Conservation (phyloP, 2,797 vertebrate genomes). For the Dallia pectoralis region DNA sequence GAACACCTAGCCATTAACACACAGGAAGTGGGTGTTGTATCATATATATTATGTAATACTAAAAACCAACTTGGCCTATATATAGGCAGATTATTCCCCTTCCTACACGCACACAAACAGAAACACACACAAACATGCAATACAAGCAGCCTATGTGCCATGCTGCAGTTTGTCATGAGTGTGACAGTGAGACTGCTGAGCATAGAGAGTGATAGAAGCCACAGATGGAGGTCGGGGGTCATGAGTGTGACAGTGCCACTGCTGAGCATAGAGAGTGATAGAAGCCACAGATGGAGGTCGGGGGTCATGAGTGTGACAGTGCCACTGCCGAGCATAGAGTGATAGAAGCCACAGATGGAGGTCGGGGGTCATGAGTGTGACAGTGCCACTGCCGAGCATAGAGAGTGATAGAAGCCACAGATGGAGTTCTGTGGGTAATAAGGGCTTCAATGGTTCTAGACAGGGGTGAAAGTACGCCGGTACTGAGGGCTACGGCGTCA, state of each 20-base stretch:
- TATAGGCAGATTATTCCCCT: conserved; percentile 36
- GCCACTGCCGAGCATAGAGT: conserved; percentile 61
- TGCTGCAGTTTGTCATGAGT: conserved; percentile 68
- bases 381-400: conserved; percentile 64
- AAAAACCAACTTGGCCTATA: conserved; percentile 7
- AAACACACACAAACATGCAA: conserved; percentile 70
- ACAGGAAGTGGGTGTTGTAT: conserved; percentile 61
- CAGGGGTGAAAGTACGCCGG: conserved; percentile 1
- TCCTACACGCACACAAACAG: conserved; percentile 53
- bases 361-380: conserved; percentile 57
- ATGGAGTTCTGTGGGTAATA: conserved; percentile 26
- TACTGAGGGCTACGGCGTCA: no score
- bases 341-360: conserved; percentile 62
- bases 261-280: conserved; percentile 63
- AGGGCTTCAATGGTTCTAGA: background rate
- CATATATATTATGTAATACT: conserved; percentile 53
- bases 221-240: conserved; percentile 42
- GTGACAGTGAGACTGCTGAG: conserved; percentile 65
- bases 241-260: conserved; percentile 55
- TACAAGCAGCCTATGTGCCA: conserved; percentile 69
- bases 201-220: conserved; percentile 64
- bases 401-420: conserved; percentile 65
- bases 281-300: conserved; percentile 58
- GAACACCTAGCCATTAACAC: conserved; percentile 68
- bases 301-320: conserved; percentile 63